Percentiles rank a stretch among this genome's conserved stretches.
Conservation (phyloP, 2,888 invertebrate species). For the Hemaris fuciformis region DNA sequence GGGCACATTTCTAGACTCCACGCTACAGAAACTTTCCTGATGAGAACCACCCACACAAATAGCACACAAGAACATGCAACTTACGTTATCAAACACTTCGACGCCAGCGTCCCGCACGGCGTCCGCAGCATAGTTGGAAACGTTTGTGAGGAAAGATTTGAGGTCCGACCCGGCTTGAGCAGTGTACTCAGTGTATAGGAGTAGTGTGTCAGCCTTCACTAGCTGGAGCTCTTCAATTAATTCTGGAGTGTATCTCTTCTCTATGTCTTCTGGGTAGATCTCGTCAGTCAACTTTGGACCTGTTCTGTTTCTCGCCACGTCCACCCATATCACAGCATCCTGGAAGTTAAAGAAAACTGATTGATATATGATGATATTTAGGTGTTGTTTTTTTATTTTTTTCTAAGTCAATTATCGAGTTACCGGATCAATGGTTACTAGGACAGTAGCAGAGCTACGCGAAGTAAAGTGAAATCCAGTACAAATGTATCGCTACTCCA, state of each 20-base stretch:
- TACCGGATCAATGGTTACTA: too few species aligned
- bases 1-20: too few species aligned
- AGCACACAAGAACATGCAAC: conserved; percentile 22
- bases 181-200: conserved; percentile 65
- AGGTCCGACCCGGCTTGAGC: conserved; percentile 51
- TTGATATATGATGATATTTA: too few species aligned
- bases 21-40: too few species aligned
- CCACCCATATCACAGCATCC: conserved; percentile 38
- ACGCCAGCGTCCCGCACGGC: conserved; percentile 31
- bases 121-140: conserved; percentile 45
- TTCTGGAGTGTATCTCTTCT: conserved; percentile 49
- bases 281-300: conserved; percentile 22
- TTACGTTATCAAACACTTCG: conserved; percentile 43
- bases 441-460: too few species aligned
- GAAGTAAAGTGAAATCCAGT: too few species aligned
- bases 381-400: too few species aligned
- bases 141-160: conserved; percentile 52
- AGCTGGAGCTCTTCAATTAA: conserved; percentile 46
- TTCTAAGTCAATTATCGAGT: too few species aligned
- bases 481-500: too few species aligned
- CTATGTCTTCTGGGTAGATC: conserved; percentile 36
- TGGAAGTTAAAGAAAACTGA: conserved; percentile 25
- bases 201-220: conserved; percentile 51
- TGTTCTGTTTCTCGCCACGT: conserved; percentile 27
- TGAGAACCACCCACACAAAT: too few species aligned